Percentiles rank a stretch among this genome's conserved stretches.
Evolutionary conservation across 2,888 invertebrate genomes (phyloP).

Genomic region (Epistrophe eligans): DNA sequence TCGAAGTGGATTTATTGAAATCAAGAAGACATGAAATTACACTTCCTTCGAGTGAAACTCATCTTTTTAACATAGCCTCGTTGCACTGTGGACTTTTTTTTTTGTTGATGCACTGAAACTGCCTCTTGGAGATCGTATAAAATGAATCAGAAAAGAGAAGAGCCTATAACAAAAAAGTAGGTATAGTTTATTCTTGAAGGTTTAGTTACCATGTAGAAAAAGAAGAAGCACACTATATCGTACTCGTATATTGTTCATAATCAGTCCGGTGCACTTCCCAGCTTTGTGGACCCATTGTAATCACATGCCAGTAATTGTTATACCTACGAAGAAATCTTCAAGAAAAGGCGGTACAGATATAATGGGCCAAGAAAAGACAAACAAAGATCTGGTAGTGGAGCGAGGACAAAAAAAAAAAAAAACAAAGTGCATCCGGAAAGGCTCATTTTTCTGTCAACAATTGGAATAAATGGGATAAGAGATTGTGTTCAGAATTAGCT

Average conservation of each 20-base stretch:
- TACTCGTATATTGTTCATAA: conserved; percentile 57
- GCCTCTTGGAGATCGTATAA: not conserved
- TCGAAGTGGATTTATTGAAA: conserved; percentile 66
- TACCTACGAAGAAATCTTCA: conserved; percentile 55
- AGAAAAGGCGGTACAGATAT: conserved; percentile 13
- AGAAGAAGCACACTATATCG: conserved; percentile 18
- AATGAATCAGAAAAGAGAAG: conserved; percentile 11
- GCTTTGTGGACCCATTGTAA: conserved; percentile 63
- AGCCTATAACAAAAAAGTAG: conserved; percentile 4
- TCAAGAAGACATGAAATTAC: conserved; percentile 68
- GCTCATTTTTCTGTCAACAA: conserved; percentile 73
- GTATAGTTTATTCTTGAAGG: conserved; percentile 26
- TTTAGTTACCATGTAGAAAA: conserved; percentile 51
- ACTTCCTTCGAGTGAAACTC: conserved; percentile 45
- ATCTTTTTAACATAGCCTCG: conserved; percentile 52
- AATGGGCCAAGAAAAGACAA: conserved; percentile 49
- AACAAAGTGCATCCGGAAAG: conserved; percentile 69
- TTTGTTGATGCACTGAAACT: conserved; percentile 16
- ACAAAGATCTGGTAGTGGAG: conserved; percentile 33
- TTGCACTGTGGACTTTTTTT: conserved; percentile 40
- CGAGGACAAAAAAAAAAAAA: conserved; percentile 36
- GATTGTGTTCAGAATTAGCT: conserved; percentile 39
- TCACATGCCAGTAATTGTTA: conserved; percentile 65
- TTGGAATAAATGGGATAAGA: conserved; percentile 61
- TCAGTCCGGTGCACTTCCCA: conserved; percentile 68